phyloP scores from a whole-genome alignment of 2,113 vertebrate species.

The Gila orcuttii region DNA sequence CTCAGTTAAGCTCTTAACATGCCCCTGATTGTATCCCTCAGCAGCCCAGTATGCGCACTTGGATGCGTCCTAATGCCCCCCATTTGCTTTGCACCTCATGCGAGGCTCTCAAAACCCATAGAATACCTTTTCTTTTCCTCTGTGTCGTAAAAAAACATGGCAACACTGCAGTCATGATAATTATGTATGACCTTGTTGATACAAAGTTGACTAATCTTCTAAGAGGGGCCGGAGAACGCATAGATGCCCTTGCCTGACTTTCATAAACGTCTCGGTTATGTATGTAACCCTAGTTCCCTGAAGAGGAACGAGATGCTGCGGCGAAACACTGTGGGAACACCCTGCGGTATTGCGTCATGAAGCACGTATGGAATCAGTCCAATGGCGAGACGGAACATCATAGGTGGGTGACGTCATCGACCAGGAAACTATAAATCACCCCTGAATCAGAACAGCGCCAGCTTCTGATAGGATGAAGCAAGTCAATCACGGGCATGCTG shows the following conservation, averaged over 20 bases:
- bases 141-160: constrained; percentile 31
- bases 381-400: no score
- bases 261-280: neutral
- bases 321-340: no score
- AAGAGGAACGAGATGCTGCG: no score
- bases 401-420: no score
- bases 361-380: no score
- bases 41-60: constrained; percentile 27
- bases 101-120: constrained; percentile 7
- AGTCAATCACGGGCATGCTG: no score
- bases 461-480: no score
- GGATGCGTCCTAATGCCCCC: constrained; percentile 46
- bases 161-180: constrained; percentile 33
- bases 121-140: constrained; percentile 24
- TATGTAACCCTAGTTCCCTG: no score
- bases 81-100: constrained; percentile 19
- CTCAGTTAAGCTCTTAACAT: constrained; percentile 47
- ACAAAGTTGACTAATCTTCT: constrained; percentile 13
- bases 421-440: no score
- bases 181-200: constrained; percentile 47
- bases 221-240: neutral
- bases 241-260: neutral
- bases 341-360: no score
- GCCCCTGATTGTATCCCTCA: constrained; percentile 56
- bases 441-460: no score